Conservation (phyloP, 2,113 vertebrate genomes). For the Craseonycteris thonglongyai region DNA sequence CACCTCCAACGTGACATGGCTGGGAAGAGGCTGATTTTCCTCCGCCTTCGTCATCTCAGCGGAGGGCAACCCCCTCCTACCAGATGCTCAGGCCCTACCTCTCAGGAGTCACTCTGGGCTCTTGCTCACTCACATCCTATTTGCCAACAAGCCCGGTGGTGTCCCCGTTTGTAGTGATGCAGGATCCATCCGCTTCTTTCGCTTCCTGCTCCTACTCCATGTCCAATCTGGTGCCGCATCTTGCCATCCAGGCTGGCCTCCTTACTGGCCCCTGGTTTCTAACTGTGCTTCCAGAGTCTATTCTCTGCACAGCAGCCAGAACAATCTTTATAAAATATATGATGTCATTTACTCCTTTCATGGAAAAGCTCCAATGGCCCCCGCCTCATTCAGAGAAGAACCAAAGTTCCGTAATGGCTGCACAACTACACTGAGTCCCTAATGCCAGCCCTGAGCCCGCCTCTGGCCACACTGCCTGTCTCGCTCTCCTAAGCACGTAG, state of each 20-base stretch:
- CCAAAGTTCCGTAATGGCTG: not conserved
- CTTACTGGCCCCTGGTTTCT: not conserved
- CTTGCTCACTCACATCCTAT: not conserved
- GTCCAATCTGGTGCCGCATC: not conserved
- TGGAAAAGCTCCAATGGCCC: not conserved
- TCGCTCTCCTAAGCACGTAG: not conserved
- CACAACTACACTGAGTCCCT: not conserved
- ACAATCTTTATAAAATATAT: not conserved
- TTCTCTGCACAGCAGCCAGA: not conserved
- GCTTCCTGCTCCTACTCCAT: not conserved
- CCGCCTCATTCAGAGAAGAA: not conserved
- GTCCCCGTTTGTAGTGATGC: not conserved
- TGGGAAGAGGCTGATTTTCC: not conserved
- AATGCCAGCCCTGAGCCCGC: not conserved
- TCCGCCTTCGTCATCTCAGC: not conserved
- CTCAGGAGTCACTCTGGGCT: not conserved
- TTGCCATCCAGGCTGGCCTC: not conserved
- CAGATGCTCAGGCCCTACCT: not conserved
- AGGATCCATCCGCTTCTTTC: not conserved
- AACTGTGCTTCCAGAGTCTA: not conserved
- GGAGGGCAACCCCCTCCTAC: not conserved
- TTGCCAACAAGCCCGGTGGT: not conserved
- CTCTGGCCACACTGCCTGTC: not conserved
- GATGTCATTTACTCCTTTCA: not conserved
- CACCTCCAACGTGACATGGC: not conserved